These are phyloP conservation scores for Podocnemis expansa DNA, from an alignment of 2,113 vertebrate species.

Conservation along the genomic window DNA sequence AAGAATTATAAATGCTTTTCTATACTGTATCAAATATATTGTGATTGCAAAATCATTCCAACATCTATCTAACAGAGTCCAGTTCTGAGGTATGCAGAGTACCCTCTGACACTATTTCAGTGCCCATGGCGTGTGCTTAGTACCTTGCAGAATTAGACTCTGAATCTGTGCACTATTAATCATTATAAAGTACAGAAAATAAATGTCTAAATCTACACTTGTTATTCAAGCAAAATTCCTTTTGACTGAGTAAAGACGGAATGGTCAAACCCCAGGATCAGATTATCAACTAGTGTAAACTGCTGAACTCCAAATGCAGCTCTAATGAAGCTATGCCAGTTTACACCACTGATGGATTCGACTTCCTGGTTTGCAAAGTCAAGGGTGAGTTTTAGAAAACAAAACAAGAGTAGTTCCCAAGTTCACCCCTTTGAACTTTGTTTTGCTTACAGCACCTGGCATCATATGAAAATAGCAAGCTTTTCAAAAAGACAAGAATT, in stretches of 20 bases:
- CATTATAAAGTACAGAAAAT: neutral
- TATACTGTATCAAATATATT: neutral
- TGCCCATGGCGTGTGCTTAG: rapidly evolving
- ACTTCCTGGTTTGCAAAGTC: neutral
- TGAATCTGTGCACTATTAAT: neutral
- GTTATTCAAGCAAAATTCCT: neutral
- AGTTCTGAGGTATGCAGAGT: rapidly evolving
- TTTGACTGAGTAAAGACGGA: neutral
- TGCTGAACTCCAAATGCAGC: neutral
- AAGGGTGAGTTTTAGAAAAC: neutral
- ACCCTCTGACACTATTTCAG: neutral
- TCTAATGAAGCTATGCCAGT: rapidly evolving
- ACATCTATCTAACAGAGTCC: neutral
- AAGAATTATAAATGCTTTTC: neutral
- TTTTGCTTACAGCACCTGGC: neutral
- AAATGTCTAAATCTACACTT: neutral
- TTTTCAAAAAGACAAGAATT: neutral
- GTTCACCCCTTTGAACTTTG: neutral
- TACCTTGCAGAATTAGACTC: neutral
- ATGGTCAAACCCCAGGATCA: neutral
- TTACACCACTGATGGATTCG: rapidly evolving
- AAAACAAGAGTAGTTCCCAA: neutral
- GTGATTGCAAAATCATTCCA: neutral
- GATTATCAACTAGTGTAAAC: neutral
- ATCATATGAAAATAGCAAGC: neutral